Conservation (phyloP, 2,888 invertebrate species). For the Cantharis rustica region DNA sequence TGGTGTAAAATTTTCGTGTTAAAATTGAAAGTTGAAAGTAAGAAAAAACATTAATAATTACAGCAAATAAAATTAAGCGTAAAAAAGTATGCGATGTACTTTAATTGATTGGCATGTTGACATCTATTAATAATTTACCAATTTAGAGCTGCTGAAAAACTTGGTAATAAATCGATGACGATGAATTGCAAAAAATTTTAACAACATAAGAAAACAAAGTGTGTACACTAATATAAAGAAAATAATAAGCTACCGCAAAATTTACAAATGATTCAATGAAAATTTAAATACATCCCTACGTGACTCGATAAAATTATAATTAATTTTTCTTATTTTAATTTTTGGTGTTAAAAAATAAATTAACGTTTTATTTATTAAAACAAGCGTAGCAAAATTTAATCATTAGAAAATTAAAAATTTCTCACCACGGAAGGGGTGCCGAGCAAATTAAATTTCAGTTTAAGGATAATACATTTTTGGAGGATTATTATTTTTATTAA, state of each 20-base stretch:
- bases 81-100: not conserved
- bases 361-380: not conserved
- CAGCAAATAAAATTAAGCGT: not conserved
- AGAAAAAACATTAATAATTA: not conserved
- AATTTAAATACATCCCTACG: not conserved
- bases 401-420: not conserved
- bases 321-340: not conserved
- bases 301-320: slow-evolving; percentile 4
- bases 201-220: slow-evolving; percentile 17
- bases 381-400: not conserved
- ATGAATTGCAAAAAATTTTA: slow-evolving; percentile 22
- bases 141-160: slow-evolving; percentile 5
- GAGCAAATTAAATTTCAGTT: not conserved
- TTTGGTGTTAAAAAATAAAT: not conserved
- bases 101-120: slow-evolving; percentile 9
- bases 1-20: not conserved
- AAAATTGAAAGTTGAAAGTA: not conserved
- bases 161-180: slow-evolving; percentile 16
- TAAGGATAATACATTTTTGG: not conserved
- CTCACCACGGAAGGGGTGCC: not conserved
- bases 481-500: not conserved
- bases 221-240: slow-evolving; percentile 13
- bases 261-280: not conserved
- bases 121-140: slow-evolving; percentile 20
- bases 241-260: slow-evolving; percentile 3